Base-by-base conservation (phyloP, 2,113 vertebrate genomes). In the Odontesthes bonariensis region DNA sequence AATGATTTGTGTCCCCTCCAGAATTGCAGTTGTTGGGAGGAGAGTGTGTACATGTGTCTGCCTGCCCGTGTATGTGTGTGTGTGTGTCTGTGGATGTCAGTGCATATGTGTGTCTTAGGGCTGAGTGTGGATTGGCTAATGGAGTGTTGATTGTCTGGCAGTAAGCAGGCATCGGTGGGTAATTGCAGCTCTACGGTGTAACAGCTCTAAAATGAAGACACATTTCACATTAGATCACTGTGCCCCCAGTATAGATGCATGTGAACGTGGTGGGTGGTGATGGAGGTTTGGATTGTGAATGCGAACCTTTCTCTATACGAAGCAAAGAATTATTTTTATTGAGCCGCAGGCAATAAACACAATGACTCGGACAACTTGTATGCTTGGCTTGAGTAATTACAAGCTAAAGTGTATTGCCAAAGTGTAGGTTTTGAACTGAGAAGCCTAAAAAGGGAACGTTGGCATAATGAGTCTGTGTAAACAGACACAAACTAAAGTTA, bases 121-220 rank as follows among this genome's bases (percentile, higher is more conserved):
- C 77, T 77, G 77, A 72, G 81, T 83, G 84, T 80, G 81, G 86
- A 85, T 82, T 83, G 85, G 86, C 90, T 93, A 93, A 93, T 93
- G 92, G 92, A 87, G 83, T 87, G 86, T 84, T 92, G 91, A 93
- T 93, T 94, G 91, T 91, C 88, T 81, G 86, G 90, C 84, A 64
- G 91, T 90, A 90, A 92, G 88, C 91, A 91, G 91, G 86, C 91
- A 88, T 89, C 89, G 86, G 78, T 83, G 87, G 86, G 90, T 92
- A 92, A 94, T 93, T 93, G 92, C 89, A 85, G 89, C 75, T 85
- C 79, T 73, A 87, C 71, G 75, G 84, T 85, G 84, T 78, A 88
- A 88, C 86, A 81, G 84, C 90, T 91, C 84, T 75, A 82, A 92
- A 94, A 94, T 88, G 88, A 86, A 91, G 82, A 84, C 71, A 31